phyloP scores from a whole-genome alignment of 1,140 invertebrate genomes.

The Cryptotermes secundus region DNA sequence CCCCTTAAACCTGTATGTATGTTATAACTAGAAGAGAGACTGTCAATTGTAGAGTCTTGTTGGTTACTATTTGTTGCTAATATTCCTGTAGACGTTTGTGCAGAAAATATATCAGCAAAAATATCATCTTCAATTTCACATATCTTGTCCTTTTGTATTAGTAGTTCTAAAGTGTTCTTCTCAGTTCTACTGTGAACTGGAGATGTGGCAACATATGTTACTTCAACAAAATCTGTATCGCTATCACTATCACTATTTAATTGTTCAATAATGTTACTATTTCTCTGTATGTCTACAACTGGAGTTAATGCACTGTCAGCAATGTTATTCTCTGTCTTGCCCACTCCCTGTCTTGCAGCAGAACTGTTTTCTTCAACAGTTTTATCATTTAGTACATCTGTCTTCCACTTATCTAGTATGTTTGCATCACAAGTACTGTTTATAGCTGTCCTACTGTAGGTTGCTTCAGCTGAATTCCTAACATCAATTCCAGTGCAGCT shows the following conservation, averaged over 20 bases:
- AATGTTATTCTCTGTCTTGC: neutral
- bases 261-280: neutral
- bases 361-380: neutral
- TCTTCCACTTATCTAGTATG: too few relatives aligned
- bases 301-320: too few relatives aligned
- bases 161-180: constrained; percentile 35
- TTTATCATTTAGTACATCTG: too few relatives aligned
- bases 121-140: constrained; percentile 43
- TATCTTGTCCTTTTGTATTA: constrained; percentile 36
- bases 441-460: too few relatives aligned
- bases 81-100: constrained; percentile 29
- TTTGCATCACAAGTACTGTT: too few relatives aligned
- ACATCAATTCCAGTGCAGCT: too few relatives aligned
- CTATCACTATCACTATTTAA: neutral
- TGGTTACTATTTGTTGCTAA: constrained; percentile 33
- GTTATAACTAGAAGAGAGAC: neutral
- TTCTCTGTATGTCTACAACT: too few relatives aligned
- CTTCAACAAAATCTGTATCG: constrained; percentile 59
- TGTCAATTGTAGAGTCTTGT: constrained; percentile 22
- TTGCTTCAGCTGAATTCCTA: too few relatives aligned
- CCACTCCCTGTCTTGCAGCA: neutral
- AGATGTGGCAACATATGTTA: constrained; percentile 43
- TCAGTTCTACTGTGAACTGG: neutral
- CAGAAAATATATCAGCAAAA: constrained; percentile 47
- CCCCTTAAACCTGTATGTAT: neutral